phyloP scores from a whole-genome alignment of 1,140 invertebrate genomes.

The Drosophila novamexicana region DNA sequence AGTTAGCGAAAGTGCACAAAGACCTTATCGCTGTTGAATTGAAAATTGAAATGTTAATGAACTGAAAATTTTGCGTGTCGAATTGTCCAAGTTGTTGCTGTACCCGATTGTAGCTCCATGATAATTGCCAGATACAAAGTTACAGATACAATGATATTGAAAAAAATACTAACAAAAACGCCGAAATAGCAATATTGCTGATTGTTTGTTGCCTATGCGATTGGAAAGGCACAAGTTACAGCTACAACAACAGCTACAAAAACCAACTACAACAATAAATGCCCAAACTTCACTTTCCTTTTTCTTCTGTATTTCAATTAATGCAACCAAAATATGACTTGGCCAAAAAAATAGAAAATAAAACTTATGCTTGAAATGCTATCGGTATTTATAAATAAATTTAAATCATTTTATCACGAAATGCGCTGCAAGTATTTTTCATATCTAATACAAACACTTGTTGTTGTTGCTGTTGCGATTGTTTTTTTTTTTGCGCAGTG shows the following conservation, averaged over 20 bases:
- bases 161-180: conserved; percentile 9
- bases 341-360: conserved; percentile 15
- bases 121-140: conserved; percentile 50
- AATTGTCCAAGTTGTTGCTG: conserved; percentile 57
- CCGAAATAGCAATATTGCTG: conserved; percentile 55
- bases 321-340: conserved; percentile 50
- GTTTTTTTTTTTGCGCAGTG: background rate
- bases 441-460: conserved; percentile 17
- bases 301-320: conserved; percentile 67
- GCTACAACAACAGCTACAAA: conserved; percentile 24
- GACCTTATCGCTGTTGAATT: conserved; percentile 65
- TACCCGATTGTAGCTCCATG: conserved; percentile 34
- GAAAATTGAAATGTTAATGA: conserved; percentile 70
- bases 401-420: conserved; percentile 38
- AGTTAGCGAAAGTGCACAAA: conserved; percentile 67
- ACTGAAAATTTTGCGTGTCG: conserved; percentile 79
- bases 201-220: conserved; percentile 44
- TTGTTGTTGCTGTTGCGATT: conserved; percentile 12
- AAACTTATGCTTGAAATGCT: conserved; percentile 1
- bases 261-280: conserved; percentile 29
- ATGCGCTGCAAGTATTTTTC: conserved; percentile 26
- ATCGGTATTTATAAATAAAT: conserved; percentile 20
- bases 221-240: conserved; percentile 64
- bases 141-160: conserved; percentile 57
- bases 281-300: conserved; percentile 71